These are phyloP conservation scores for Lepidothrix coronata DNA, from an alignment of 2,113 vertebrate species.

Conservation along the genomic window DNA sequence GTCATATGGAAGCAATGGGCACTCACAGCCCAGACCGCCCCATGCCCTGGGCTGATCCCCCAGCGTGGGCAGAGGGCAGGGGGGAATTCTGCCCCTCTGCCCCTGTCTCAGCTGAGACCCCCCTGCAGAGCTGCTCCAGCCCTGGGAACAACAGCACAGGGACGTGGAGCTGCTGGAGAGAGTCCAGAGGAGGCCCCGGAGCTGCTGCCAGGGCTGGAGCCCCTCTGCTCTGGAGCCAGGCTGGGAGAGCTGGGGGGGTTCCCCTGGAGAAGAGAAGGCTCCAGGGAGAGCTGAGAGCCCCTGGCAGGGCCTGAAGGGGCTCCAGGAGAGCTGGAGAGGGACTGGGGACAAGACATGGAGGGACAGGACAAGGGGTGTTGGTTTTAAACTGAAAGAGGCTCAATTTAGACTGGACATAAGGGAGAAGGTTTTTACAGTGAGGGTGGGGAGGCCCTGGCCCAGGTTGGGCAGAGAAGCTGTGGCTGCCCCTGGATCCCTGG, in stretches of 20 bases:
- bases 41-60: neutral
- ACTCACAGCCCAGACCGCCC: accelerated
- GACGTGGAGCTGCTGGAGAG: accelerated
- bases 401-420: too few relatives aligned
- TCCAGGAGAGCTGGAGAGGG: neutral
- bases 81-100: neutral
- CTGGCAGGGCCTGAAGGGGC: accelerated
- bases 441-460: neutral
- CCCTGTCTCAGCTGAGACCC: neutral
- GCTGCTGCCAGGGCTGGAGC: neutral
- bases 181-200: neutral
- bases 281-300: neutral
- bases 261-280: neutral
- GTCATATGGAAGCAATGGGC: accelerated
- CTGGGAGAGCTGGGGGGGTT: neutral
- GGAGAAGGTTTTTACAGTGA: too few relatives aligned
- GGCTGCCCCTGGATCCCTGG: neutral
- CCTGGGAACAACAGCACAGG: neutral
- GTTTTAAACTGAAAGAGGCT: too few relatives aligned
- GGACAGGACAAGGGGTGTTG: neutral
- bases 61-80: neutral
- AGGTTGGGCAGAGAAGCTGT: neutral
- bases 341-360: neutral
- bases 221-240: neutral
- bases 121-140: neutral